phyloP scores from a whole-genome alignment of 2,888 invertebrate genomes.

The Drosophila limbata region DNA sequence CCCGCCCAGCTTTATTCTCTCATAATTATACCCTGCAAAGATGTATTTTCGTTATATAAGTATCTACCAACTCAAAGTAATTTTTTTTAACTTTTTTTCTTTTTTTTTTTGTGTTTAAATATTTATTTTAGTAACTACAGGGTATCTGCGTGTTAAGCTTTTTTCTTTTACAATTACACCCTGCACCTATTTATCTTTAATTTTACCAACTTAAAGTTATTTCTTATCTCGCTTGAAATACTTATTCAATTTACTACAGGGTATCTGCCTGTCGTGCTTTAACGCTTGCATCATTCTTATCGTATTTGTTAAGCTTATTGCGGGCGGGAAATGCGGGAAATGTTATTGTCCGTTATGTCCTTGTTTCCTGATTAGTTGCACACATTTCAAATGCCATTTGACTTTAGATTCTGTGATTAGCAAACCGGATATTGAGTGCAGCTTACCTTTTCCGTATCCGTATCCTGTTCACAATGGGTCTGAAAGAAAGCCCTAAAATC shows the following conservation, averaged over 20 bases:
- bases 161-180: background rate
- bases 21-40: conserved; percentile 22
- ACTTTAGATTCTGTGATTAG: conserved; percentile 32
- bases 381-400: conserved; percentile 34
- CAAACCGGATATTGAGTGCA: conserved; percentile 42
- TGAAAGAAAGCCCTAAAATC: background rate
- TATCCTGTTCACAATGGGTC: background rate
- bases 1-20: background rate
- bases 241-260: background rate
- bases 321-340: conserved; percentile 2
- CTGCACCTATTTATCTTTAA: background rate
- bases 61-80: background rate
- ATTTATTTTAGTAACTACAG: too few species aligned
- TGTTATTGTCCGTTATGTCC: conserved; percentile 14
- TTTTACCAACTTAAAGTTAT: too few species aligned
- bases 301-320: conserved; percentile 12
- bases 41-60: too few species aligned
- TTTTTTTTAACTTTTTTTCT: too few species aligned
- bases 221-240: background rate
- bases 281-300: background rate
- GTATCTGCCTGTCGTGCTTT: background rate
- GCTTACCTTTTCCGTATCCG: conserved; percentile 2
- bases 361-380: conserved; percentile 21
- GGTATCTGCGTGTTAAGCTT: too few species aligned
- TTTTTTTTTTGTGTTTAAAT: background rate